These are phyloP conservation scores for Mamestra brassicae DNA, from an alignment of 2,888 invertebrate species.

Conservation along the genomic window DNA sequence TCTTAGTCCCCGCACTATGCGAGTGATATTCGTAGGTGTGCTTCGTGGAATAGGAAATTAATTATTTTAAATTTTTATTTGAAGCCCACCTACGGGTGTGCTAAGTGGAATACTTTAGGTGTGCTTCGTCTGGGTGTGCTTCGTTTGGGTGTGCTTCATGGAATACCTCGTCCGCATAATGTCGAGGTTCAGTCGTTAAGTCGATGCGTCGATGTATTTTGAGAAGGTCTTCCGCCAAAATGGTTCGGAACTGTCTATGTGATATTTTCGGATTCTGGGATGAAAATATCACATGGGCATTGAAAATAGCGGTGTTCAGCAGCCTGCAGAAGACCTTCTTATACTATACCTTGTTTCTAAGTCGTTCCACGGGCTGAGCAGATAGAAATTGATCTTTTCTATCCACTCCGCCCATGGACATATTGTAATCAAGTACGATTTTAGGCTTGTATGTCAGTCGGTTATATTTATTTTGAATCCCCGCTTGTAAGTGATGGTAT, in stretches of 20 bases:
- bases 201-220: constrained; percentile 33
- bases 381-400: constrained; percentile 65
- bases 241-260: constrained; percentile 28
- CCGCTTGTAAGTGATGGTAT: constrained; percentile 46
- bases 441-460: no score
- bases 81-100: no score
- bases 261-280: constrained; percentile 20
- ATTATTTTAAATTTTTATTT: no score
- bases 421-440: no score
- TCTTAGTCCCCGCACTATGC: no score
- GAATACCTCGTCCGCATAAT: not conserved
- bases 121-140: no score
- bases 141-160: no score
- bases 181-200: constrained; percentile 32
- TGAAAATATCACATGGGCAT: not conserved
- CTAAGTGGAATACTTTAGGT: no score
- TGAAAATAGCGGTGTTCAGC: constrained; percentile 16
- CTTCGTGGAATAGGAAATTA: no score
- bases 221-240: constrained; percentile 20
- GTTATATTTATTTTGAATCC: not conserved
- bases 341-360: constrained; percentile 58
- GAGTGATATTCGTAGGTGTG: no score
- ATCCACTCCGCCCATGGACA: not conserved
- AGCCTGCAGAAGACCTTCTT: constrained; percentile 32
- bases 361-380: constrained; percentile 58